Evolutionary conservation across 2,797 vertebrate species (phyloP), one percentile per base, ranked within the genome.

Genomic region (Poeciliopsis infans): DNA sequence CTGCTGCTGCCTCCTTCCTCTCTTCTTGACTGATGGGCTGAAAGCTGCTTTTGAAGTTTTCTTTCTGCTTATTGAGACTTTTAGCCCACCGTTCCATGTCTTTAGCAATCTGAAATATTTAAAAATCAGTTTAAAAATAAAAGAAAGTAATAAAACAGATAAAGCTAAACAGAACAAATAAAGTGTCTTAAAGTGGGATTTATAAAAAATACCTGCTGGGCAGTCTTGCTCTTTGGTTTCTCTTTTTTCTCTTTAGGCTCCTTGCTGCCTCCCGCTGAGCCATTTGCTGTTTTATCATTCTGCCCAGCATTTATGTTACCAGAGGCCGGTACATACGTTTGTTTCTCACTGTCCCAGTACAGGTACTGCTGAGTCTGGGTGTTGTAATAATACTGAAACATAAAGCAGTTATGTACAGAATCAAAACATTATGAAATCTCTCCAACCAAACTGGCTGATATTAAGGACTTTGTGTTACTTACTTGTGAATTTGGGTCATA

Each of bases 11-110:
- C 89, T 99, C 98, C 72, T 93, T 97, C 87, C 97, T 95, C 90
- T 99, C 98, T 88, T 99, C 98, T 69, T 97, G 96, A 88, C 95
- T 97, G 79, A 99, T 93, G 0, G 97, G 97, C 87, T 99, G 97
- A 92, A 99, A 99, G 92, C 98, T 98, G 51, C 97, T 96, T 84
- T 92, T 99, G 93, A 99, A 99, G 88, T 98, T 99, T 86, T 99
- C 98, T 75, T 99, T 99, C 91, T 99, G 98, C 80, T 99, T 99
- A 93, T 99, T 99, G 75, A 99, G 94, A 88, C 98, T 99, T 95
- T 99, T 99, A 57, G 98, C 98, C 98, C 98, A 99, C 28, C 98
- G 97, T 78, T 99, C 98, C 98, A 99, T 99, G 89, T 99, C 98
- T 95, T 99, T 99, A 68, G 98, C 98, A 73, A 99, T 99, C 98